phyloP scores from a whole-genome alignment of 2,888 invertebrate species.

The Pammene fasciana region DNA sequence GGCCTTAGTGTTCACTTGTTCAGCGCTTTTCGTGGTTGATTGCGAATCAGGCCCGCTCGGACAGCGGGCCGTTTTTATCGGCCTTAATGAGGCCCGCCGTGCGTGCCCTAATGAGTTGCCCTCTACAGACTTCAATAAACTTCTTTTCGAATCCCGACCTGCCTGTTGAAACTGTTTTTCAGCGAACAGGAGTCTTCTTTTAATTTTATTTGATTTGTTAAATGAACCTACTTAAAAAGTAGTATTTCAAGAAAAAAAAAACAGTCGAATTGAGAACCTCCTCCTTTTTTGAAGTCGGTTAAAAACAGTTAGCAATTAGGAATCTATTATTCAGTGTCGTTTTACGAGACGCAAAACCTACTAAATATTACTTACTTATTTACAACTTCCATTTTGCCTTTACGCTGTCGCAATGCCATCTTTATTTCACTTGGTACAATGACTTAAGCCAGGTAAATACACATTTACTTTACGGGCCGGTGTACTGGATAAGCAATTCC shows the following conservation, averaged over 20 bases:
- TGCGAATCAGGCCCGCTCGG: conserved; percentile 74
- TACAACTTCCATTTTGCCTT: conserved; percentile 4
- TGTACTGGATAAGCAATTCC: conserved; percentile 49
- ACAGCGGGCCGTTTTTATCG: conserved; percentile 74
- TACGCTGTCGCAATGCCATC: background rate
- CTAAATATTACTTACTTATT: background rate
- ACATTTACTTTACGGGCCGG: conserved; percentile 48
- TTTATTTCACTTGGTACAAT: conserved; percentile 17
- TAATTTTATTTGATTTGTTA: background rate
- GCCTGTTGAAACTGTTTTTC: conserved; percentile 15
- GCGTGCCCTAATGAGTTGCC: conserved; percentile 72
- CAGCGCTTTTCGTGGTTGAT: conserved; percentile 77
- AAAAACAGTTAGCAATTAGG: no score
- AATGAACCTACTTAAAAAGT: background rate
- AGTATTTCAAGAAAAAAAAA: no score
- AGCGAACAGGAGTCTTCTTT: background rate
- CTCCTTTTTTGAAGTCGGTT: no score
- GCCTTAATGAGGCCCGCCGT: conserved; percentile 69
- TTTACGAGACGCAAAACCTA: background rate
- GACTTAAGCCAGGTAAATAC: conserved; percentile 15
- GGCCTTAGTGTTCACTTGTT: conserved; percentile 66
- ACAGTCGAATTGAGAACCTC: no score
- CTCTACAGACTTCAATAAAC: conserved; percentile 47
- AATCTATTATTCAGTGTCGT: background rate
- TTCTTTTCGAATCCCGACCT: conserved; percentile 38